A percentile compares a stretch with the other conserved stretches of the same genome.
These are phyloP conservation scores for Thalassophryne amazonica DNA, from an alignment of 2,797 vertebrate species.

Conservation along the genomic window DNA sequence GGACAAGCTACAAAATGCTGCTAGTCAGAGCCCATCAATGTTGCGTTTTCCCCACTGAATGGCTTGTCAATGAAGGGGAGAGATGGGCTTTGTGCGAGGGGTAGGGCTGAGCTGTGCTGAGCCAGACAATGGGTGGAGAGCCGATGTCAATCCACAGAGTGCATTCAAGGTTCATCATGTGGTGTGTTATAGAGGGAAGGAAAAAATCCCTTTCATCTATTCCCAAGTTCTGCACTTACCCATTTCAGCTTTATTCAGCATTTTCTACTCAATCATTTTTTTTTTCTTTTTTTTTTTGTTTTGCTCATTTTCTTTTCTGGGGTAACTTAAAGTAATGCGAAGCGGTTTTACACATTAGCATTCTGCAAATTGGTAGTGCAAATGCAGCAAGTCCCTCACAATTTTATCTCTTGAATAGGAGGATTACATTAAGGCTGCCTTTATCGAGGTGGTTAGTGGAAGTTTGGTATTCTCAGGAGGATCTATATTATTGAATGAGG, in stretches of 20 bases:
- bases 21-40: constrained; percentile 68
- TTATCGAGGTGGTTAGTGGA: constrained; percentile 32
- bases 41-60: constrained; percentile 59
- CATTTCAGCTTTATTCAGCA: constrained; percentile 47
- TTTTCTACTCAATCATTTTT: constrained; percentile 36
- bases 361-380: constrained; percentile 11
- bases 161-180: constrained; percentile 71
- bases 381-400: constrained; percentile 21
- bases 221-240: constrained; percentile 29
- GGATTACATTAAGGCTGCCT: constrained; percentile 31
- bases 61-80: constrained; percentile 60
- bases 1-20: constrained; percentile 69
- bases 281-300: background rate
- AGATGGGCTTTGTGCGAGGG: constrained; percentile 59
- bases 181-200: constrained; percentile 40
- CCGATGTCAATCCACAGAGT: constrained; percentile 53
- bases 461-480: background rate
- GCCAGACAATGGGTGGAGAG: constrained; percentile 62
- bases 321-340: constrained; percentile 9
- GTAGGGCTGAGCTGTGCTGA: constrained; percentile 45
- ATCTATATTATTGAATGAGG: constrained; percentile 39
- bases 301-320: constrained; percentile 19
- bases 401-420: constrained; percentile 28
- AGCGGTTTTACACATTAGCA: constrained; percentile 5
- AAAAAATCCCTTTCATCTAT: constrained; percentile 54